Conservation (phyloP, 2,797 vertebrate species). For the Arrhamphus sclerolepis region DNA sequence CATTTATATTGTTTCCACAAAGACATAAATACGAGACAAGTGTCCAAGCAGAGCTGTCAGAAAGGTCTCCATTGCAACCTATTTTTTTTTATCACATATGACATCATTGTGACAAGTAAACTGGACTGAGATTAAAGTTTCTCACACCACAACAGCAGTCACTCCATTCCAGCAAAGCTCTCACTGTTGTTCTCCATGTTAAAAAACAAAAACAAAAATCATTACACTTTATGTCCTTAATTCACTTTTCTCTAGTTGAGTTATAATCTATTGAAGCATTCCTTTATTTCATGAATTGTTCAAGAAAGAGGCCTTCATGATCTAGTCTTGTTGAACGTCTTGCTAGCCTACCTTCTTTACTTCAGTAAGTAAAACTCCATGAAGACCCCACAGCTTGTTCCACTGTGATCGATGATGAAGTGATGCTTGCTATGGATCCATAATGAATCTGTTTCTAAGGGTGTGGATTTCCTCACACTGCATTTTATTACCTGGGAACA, state of each 20-base stretch:
- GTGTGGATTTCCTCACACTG: conserved; percentile 27
- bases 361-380: conserved; percentile 19
- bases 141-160: neutral
- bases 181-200: neutral
- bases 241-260: neutral
- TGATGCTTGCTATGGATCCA: conserved; percentile 28
- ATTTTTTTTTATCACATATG: no score
- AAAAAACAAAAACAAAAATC: neutral
- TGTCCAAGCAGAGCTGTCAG: no score
- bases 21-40: no score
- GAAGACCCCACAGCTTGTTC: conserved; percentile 29
- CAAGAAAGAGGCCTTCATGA: neutral
- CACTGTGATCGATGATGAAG: conserved; percentile 58
- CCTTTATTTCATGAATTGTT: conserved; percentile 12
- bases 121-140: no score
- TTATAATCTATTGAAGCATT: neutral
- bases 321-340: conserved; percentile 14
- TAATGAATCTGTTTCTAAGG: conserved; percentile 51
- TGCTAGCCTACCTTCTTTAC: conserved; percentile 1
- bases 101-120: no score
- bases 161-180: neutral
- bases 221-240: neutral
- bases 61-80: no score
- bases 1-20: no score
- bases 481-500: conserved; percentile 52